These are phyloP conservation scores for Anarsia innoxiella DNA, from an alignment of 2,888 invertebrate species.

Conservation along the genomic window DNA sequence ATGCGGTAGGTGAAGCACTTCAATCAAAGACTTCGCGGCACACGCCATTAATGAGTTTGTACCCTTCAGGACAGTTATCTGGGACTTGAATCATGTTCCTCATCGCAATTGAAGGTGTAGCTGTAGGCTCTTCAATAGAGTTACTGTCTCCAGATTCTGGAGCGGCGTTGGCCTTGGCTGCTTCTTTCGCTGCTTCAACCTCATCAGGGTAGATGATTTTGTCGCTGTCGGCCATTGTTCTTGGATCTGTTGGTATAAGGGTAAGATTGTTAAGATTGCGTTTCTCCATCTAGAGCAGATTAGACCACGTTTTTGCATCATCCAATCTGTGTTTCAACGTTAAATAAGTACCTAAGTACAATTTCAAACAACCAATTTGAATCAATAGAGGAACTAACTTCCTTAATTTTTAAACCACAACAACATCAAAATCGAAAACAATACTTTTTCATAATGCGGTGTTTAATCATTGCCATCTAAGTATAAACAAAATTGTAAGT, in stretches of 20 bases:
- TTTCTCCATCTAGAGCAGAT: no score
- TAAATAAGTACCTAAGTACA: no score
- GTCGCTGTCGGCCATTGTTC: slow-evolving; percentile 41
- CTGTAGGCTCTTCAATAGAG: slow-evolving; percentile 27
- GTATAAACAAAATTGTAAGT: no score
- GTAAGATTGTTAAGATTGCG: background rate
- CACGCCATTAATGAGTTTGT: slow-evolving; percentile 27
- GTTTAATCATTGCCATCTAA: no score
- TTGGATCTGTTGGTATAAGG: background rate
- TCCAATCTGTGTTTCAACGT: no score
- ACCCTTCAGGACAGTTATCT: slow-evolving; percentile 32
- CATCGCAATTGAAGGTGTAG: slow-evolving; percentile 7
- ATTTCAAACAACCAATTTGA: no score
- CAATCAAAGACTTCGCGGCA: slow-evolving; percentile 32
- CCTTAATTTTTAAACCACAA: no score
- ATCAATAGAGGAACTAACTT: no score
- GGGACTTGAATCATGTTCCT: slow-evolving; percentile 48
- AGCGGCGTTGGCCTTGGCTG: slow-evolving; percentile 30
- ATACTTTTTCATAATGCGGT: no score
- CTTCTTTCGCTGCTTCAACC: slow-evolving; percentile 39
- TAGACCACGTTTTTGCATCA: no score
- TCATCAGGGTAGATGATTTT: slow-evolving; percentile 54
- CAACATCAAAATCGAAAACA: no score
- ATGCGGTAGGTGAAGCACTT: no score
- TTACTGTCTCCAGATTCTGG: slow-evolving; percentile 36